These are phyloP conservation scores for Drosophila mimetica DNA, from an alignment of 2,888 invertebrate genomes.

Conservation along the genomic window DNA sequence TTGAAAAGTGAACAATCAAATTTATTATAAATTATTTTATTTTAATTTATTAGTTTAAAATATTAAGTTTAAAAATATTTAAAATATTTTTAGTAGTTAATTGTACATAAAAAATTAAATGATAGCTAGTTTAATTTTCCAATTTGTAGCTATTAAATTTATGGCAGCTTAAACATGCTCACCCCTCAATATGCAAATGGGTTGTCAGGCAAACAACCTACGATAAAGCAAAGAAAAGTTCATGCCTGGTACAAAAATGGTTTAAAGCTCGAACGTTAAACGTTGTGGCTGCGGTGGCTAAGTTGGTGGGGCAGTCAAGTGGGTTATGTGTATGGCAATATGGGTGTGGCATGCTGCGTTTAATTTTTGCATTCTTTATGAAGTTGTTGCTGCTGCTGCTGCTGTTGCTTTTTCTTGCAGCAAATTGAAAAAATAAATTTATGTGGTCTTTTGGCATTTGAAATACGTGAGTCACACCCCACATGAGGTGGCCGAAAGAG, in stretches of 20 bases:
- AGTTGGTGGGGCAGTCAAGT: constrained; percentile 23
- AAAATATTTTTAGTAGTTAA: too few species aligned
- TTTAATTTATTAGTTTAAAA: too few species aligned
- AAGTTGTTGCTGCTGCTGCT: constrained; percentile 42
- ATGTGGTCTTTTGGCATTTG: constrained; percentile 72
- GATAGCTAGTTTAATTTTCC: not conserved
- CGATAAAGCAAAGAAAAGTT: constrained; percentile 32
- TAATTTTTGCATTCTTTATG: constrained; percentile 67
- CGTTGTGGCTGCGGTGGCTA: constrained; percentile 14
- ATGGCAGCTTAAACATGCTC: not conserved
- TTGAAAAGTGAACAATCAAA: too few species aligned
- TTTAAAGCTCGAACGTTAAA: constrained; percentile 11
- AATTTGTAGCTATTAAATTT: not conserved
- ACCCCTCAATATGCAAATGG: constrained; percentile 59
- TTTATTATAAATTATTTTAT: too few species aligned
- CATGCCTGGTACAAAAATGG: constrained; percentile 19
- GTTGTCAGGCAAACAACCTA: constrained; percentile 58
- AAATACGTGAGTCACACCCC: constrained; percentile 55
- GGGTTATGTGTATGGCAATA: constrained; percentile 33
- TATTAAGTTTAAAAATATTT: too few species aligned
- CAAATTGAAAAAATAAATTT: constrained; percentile 76
- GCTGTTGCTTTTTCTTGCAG: constrained; percentile 52
- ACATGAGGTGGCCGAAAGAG: not conserved
- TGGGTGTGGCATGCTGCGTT: constrained; percentile 57
- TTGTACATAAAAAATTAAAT: too few species aligned